Evolutionary conservation across 2,797 vertebrate species (phyloP), one percentile per base, ranked within the genome.

Genomic region (Nannoperca obscura): DNA sequence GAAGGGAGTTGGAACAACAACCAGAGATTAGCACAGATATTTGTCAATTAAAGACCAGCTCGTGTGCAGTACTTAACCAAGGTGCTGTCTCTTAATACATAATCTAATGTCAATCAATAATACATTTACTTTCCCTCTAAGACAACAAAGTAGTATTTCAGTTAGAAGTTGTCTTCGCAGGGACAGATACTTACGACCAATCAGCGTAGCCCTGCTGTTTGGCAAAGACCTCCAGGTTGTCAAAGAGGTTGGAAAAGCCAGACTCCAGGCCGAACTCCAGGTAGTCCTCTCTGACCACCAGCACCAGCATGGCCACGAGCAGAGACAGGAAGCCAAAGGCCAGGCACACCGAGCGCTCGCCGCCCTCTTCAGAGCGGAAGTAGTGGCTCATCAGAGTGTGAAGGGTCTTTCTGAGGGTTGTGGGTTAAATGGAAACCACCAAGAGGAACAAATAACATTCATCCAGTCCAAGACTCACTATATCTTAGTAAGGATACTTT

Each of bases 241-340:
- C 91, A 52, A 71, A 89, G 10, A 91, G 76, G 80, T 59, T 89
- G 76, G 89, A 81, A 52, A 92, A 93, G 13, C 97, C 98, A 0
- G 97, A 85, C 85, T 98, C 97, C 1, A 99, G 95, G 54, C 98
- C 97, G 0, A 99, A 98, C 93, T 99, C 98, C 74, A 99, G 92
- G 69, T 95, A 95, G 46, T 99, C 97, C 89, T 99, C 98, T 0
- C 91, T 94, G 36, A 98, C 92, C 52, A 97, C 95, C 84, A 99
- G 94, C 61, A 96, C 96, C 78, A 97, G 80, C 98, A 99, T 98
- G 86, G 97, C 97, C 20, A 99, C 88, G 0, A 99, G 95, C 60
- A 99, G 95, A 77, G 96, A 97, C 70, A 98, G 87, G 84, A 98
- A 96, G 76, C 97, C 97, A 0, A 97, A 98, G 78, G 95, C 93